Evolutionary conservation across 2,888 invertebrate species (phyloP), one percentile per base, ranked within the genome.

Genomic region (Ectobius pallidus): DNA sequence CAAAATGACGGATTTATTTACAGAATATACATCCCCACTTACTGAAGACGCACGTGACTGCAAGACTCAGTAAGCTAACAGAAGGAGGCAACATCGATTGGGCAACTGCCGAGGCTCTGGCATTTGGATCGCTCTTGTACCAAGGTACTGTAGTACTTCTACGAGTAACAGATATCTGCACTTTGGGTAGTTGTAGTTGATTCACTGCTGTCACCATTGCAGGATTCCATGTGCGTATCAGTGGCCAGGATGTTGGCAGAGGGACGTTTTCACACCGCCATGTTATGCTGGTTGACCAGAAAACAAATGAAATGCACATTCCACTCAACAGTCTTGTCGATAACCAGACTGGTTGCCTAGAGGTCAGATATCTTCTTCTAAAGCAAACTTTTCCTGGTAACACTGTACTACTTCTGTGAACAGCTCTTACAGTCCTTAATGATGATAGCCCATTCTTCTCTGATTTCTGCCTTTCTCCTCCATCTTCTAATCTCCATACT

Each of bases 261-360:
- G 98, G 97, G 1, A 99, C 99, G 0, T 99, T 99, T 85, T 96
- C 97, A 4, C 97, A 99, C 77, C 87, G 99, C 30, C 99, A 99
- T 82, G 93, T 89, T 0, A 97, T 98, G 96, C 83, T 99, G 44
- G 92, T 98, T 1, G 96, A 99, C 84, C 98, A 99, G 82, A 83
- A 89, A 71, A 92, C 91, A 0, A 87, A 92, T 82, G 89, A 89
- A 72, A 92, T 93, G 69, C 88, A 89, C 80, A 90, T 99, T 77
- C 98, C 99, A 0, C 85, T 99, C 42, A 99, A 99, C 83, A 86
- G 91, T 75, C 87, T 99, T 77, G 84, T 88, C 70, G 85, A 88
- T 1, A 86, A 91, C 0, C 93, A 93, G 81, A 87, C 86, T 62
- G 91, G 88, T 9, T 90, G 87, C 80, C 80, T 94, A 62, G 95